Conservation (phyloP, 2,888 invertebrate species). For the Falcaria lacertinaria region DNA sequence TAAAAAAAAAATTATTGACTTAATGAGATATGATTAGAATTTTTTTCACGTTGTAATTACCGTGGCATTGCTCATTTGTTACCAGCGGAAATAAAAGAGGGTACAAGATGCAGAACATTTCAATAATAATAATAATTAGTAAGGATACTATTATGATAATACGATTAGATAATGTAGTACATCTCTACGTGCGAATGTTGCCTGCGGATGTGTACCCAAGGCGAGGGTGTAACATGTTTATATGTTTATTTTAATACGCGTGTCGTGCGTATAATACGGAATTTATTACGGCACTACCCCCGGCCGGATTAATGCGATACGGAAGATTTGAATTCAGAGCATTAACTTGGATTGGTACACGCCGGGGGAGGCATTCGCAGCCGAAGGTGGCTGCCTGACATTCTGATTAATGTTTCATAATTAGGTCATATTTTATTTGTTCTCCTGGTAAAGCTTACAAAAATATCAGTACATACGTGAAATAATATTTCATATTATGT, state of each 20-base stretch:
- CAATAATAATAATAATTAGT: too few species aligned
- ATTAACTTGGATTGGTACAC: constrained; percentile 75
- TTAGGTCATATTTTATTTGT: constrained; percentile 9
- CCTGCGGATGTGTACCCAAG: constrained; percentile 39
- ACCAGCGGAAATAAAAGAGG: too few species aligned
- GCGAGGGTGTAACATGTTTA: constrained; percentile 76
- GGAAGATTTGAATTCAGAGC: constrained; percentile 78
- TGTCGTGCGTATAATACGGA: constrained; percentile 79
- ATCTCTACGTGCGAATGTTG: constrained; percentile 12
- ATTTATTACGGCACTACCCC: constrained; percentile 76
- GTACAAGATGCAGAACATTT: too few species aligned
- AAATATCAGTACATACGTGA: too few species aligned
- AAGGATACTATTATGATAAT: too few species aligned
- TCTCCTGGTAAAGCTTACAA: neutral
- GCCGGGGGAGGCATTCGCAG: constrained; percentile 37
- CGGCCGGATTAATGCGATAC: constrained; percentile 76
- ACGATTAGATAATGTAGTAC: neutral
- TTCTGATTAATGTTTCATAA: constrained; percentile 42
- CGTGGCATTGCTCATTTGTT: too few species aligned
- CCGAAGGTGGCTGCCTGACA: constrained; percentile 12
- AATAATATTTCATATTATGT: too few species aligned
- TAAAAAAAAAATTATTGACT: too few species aligned
- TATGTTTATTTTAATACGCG: constrained; percentile 81
- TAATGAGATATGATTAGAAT: too few species aligned
- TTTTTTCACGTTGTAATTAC: too few species aligned